These are phyloP conservation scores for Hirudinaria manillensis DNA, from an alignment of 2,888 invertebrate species.

Conservation along the genomic window DNA sequence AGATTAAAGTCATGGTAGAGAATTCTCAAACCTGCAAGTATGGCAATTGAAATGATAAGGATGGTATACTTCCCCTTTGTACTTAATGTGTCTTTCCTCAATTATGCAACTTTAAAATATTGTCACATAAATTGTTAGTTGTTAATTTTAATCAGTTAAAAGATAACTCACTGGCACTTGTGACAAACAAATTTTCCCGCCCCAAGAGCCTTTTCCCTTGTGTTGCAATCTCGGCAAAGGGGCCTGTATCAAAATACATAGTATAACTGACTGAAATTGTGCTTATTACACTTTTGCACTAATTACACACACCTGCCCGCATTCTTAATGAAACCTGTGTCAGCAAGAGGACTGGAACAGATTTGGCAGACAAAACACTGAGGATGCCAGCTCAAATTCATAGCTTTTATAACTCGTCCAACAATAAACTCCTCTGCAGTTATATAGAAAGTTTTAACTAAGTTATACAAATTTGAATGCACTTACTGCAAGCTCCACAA, in stretches of 20 bases:
- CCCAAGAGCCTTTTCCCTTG: constrained; percentile 87
- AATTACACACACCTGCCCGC: constrained; percentile 33
- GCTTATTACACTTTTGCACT: not conserved
- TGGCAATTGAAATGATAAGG: constrained; percentile 98
- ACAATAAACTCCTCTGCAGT: constrained; percentile 82
- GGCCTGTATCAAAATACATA: not conserved
- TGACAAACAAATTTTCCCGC: constrained; percentile 93
- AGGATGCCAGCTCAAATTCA: constrained; percentile 98
- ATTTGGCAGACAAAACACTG: constrained; percentile 92
- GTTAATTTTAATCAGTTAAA: no score
- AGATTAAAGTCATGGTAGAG: not conserved
- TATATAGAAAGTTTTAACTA: not conserved
- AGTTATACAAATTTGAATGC: not conserved
- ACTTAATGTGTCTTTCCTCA: constrained; percentile 57
- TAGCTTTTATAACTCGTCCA: constrained; percentile 97
- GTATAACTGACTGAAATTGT: not conserved
- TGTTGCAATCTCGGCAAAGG: constrained; percentile 90
- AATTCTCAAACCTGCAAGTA: constrained; percentile 53
- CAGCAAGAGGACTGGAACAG: constrained; percentile 83
- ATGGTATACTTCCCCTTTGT: constrained; percentile 87
- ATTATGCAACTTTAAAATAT: constrained; percentile 47
- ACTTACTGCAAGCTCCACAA: constrained; percentile 72
- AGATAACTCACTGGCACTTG: constrained; percentile 85
- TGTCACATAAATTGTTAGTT: no score
- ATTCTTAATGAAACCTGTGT: constrained; percentile 79